Evolutionary conservation across 1,140 invertebrate species (phyloP), one percentile per base, ranked within the genome.

Genomic region (Aradophagus sp.): DNA sequence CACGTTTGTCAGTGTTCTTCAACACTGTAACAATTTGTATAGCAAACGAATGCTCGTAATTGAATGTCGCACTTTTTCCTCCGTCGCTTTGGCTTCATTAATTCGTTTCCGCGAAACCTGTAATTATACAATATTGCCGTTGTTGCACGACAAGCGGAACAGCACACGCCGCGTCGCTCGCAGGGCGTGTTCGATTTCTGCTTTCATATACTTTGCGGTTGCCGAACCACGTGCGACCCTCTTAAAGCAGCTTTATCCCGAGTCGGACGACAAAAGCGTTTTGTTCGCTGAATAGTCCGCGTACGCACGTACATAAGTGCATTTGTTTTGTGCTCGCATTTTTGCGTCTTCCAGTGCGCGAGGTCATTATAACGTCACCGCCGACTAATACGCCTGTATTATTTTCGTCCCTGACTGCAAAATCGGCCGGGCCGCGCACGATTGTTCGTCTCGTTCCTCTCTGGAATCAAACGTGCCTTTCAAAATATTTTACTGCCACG

Each of bases 211-310:
- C 76, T 74, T 77, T 72, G 76, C 67, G 77, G 75, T 80, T 75
- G 63, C 68, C 62, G 67, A 76, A 79, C 67, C 65, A 62, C 59
- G 62, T 44, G 63, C 66, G 53, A 67, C 69, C 59, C 56, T 58
- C 61, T 74, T 73, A 47, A 48, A 44, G 38, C 67, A 67, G 77
- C 78, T 77, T 81, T 80, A 78, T 78, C 52, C 61, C 41, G 23
- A 61, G 52, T 68, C 38, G 59, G 67, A 77, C 73, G 73, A 81
- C 80, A 81, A 82, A 81, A 79, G 80, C 77, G 74, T 79, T 81
- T 81, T 81, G 80, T 81, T 77, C 76, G 70, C 73, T 75, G 73
- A 75, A 74, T 61, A 47, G 69, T 55, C 12, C 52, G 62, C 62
- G 53, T 45, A 56, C 27, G 53, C 56, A 59, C 36, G 53, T 29